These are phyloP conservation scores for Ceratothoa steindachneri DNA, from an alignment of 2,888 invertebrate genomes.

Conservation along the genomic window DNA sequence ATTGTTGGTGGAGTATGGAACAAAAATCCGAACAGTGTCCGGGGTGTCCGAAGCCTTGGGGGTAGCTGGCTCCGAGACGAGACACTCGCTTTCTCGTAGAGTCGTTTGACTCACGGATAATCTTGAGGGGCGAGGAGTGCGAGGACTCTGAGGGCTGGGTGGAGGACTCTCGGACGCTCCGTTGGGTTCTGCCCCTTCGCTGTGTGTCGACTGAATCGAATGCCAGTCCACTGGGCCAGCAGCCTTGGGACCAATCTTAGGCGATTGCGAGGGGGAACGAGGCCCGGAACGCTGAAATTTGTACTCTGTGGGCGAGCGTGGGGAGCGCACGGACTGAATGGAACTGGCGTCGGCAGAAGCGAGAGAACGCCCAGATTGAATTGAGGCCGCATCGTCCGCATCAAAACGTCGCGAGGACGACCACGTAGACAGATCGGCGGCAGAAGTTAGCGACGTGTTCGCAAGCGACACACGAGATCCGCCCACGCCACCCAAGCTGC, in stretches of 20 bases:
- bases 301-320: slow-evolving; percentile 33
- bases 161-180: slow-evolving; percentile 27
- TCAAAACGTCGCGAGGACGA: slow-evolving; percentile 48
- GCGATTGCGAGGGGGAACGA: slow-evolving; percentile 31
- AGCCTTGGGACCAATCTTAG: neutral
- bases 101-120: slow-evolving; percentile 46
- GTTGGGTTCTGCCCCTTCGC: slow-evolving; percentile 27
- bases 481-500: slow-evolving; percentile 51
- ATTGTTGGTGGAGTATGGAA: slow-evolving; percentile 60
- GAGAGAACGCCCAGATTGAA: slow-evolving; percentile 41
- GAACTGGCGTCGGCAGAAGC: slow-evolving; percentile 36
- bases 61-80: slow-evolving; percentile 44
- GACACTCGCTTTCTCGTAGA: slow-evolving; percentile 30
- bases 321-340: slow-evolving; percentile 38
- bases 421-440: slow-evolving; percentile 75
- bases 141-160: slow-evolving; percentile 32
- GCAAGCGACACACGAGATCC: slow-evolving; percentile 75
- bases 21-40: slow-evolving; percentile 73
- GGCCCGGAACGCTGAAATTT: slow-evolving; percentile 21
- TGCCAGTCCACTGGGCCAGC: slow-evolving; percentile 22
- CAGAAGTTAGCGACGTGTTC: slow-evolving; percentile 77
- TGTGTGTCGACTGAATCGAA: slow-evolving; percentile 15
- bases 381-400: slow-evolving; percentile 38
- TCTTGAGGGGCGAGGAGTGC: slow-evolving; percentile 38
- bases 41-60: slow-evolving; percentile 51